Evolutionary conservation across 2,888 invertebrate species (phyloP).

Genomic region (Odontocerum albicorne): DNA sequence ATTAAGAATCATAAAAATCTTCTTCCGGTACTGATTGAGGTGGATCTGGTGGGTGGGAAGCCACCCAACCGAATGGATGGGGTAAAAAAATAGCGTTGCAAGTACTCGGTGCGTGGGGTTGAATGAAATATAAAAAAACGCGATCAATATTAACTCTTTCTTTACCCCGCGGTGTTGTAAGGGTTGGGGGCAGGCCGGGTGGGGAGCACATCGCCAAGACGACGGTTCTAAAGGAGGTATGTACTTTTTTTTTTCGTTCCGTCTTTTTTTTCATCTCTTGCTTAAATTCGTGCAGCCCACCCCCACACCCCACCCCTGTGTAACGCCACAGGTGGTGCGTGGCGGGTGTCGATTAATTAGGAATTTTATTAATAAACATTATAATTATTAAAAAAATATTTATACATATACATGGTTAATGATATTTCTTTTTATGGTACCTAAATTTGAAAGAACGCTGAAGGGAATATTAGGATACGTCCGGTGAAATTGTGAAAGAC

Average conservation of each 20-base stretch:
- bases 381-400: too few species aligned
- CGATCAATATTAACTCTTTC: slow-evolving; percentile 72
- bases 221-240: slow-evolving; percentile 34
- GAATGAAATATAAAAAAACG: slow-evolving; percentile 64
- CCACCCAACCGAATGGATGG: slow-evolving; percentile 40
- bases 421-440: too few species aligned
- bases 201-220: slow-evolving; percentile 36
- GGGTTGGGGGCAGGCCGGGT: slow-evolving; percentile 29
- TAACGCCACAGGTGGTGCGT: slow-evolving; percentile 35
- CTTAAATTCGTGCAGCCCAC: slow-evolving; percentile 33
- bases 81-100: slow-evolving; percentile 60
- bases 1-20: too few species aligned
- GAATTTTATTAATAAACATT: too few species aligned
- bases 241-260: slow-evolving; percentile 28
- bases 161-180: slow-evolving; percentile 46
- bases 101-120: slow-evolving; percentile 45
- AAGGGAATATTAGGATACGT: too few species aligned
- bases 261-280: slow-evolving; percentile 34
- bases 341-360: slow-evolving; percentile 8
- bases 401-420: too few species aligned
- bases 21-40: background rate
- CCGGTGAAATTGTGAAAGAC: too few species aligned
- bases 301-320: slow-evolving; percentile 9
- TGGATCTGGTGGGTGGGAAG: slow-evolving; percentile 4
- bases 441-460: too few species aligned